Evolutionary conservation across 2,113 vertebrate genomes (phyloP), one percentile per base, ranked within the genome.

Genomic region (Montifringilla adamsi): DNA sequence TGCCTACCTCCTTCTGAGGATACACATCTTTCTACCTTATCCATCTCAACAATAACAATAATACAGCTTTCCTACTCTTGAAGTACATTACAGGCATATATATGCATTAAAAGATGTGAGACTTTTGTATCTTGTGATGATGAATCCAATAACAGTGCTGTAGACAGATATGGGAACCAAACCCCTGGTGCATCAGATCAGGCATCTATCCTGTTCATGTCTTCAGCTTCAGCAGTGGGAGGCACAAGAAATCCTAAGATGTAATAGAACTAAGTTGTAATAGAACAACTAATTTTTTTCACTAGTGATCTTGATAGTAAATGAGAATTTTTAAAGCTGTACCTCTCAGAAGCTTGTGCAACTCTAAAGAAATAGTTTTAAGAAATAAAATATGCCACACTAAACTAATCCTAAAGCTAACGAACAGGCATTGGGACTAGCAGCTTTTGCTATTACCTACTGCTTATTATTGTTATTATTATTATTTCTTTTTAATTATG

Each of bases 401-500:
- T 94, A 96, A 98, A 98, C 96, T 97, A 97, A 97, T 98, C 96
- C 96, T 98, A 95, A 76, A 97, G 89, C 94, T 97, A 97, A 96
- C 74, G 52, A 97, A 97, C 94, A 95, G 97, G 82, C 96, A 97
- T 93, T 95, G 95, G 97, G 96, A 97, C 97, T 97, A 98, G 97
- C 96, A 97, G 98, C 97, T 98, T 98, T 97, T 98, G 98, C 98
- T 98, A 98, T 98, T 98, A 98, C 97, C 98, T 98, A 97, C 98
- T 98, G 97, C 98, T 98, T 98, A 98, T 98, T 98, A 98, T 98
- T 98, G 97, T 98, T 98, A 98, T 98, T 98, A 98, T 98, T 98
- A 98, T 98, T 98, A 98, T 98, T 98, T 98, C 98, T 98, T 98
- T 98, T 98, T 98, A 98, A 98, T 98, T 98, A 98, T 98, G 98